phyloP scores from a whole-genome alignment of 1,140 invertebrate species.

The Belonocnema kinseyi region DNA sequence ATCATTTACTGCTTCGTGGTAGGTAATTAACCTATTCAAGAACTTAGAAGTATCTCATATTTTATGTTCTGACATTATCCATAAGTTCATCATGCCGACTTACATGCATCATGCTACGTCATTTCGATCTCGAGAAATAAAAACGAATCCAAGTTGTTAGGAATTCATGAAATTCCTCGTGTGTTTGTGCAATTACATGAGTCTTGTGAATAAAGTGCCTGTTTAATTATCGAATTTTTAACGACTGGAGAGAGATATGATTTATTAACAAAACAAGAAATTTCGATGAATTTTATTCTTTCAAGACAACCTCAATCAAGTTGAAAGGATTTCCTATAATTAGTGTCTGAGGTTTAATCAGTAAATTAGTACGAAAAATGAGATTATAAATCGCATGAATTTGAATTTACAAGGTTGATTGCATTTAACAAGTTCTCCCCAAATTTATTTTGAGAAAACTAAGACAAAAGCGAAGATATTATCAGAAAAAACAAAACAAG shows the following conservation, averaged over 20 bases:
- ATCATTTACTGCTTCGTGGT: slow-evolving; percentile 31
- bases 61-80: slow-evolving; percentile 19
- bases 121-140: slow-evolving; percentile 15
- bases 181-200: background rate
- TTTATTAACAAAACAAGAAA: too few species aligned
- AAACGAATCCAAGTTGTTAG: background rate
- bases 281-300: too few species aligned
- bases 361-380: too few species aligned
- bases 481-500: too few species aligned
- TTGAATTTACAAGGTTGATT: too few species aligned
- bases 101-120: background rate
- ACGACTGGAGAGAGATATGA: background rate
- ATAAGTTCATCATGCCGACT: background rate
- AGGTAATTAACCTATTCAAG: slow-evolving; percentile 31
- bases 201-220: slow-evolving; percentile 5
- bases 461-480: too few species aligned
- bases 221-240: slow-evolving; percentile 8
- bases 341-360: too few species aligned
- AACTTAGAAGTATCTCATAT: background rate
- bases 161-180: slow-evolving; percentile 7
- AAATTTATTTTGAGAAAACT: too few species aligned
- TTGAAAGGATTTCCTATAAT: too few species aligned
- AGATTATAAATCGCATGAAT: too few species aligned
- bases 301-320: too few species aligned
- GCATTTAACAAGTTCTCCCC: too few species aligned